Base-by-base conservation (phyloP, 2,888 invertebrate genomes). In the Lomographa bimaculata region DNA sequence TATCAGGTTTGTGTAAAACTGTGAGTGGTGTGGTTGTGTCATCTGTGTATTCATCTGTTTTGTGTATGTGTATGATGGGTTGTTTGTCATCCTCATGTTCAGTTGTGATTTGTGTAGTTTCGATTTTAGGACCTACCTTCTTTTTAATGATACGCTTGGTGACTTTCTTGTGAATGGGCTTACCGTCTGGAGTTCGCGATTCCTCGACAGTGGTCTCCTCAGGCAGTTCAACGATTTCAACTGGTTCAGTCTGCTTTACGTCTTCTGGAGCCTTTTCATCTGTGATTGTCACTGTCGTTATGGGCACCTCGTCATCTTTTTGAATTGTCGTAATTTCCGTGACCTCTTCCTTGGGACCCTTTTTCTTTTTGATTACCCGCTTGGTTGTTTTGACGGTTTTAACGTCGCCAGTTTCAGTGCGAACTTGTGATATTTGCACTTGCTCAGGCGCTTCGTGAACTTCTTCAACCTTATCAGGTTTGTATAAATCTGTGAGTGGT, bases 51-150 rank as follows among this genome's bases (percentile, higher is more conserved):
- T 82, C 74, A 27, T 70, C 39, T 40, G 79, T 60, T 29, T 71
- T 71, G 30, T 78, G 64, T 52, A 86, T 71, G 1, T 80, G 50
- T 35, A 77, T 64, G 58, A 84, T 55, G 52, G 89, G 70, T 49
- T 63, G 63, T 34, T 50, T 32, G 27, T 57, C 50, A 20, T 57
- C 56, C 18, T 36, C 32, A 42, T 53, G 55, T 50, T 56, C 54
- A 6, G 57, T 51, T 0, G 36, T 53, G 9, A 64, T 60, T 30
- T 57, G 21, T 18, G 57, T 71, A 1, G 57, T 64, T 64, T 62
- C 46, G 35, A 71, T 36, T 54, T 61, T 50, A 57, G 74, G 60
- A 18, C 69, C 51, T 79, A 47, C 78, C 78, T 42, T 86, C 54
- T 68, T 71, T 32, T 72, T 38, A 59, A 68, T 16, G 46, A 70